These are phyloP conservation scores for Cotesia glomerata DNA, from an alignment of 1,140 invertebrate genomes.

Conservation along the genomic window DNA sequence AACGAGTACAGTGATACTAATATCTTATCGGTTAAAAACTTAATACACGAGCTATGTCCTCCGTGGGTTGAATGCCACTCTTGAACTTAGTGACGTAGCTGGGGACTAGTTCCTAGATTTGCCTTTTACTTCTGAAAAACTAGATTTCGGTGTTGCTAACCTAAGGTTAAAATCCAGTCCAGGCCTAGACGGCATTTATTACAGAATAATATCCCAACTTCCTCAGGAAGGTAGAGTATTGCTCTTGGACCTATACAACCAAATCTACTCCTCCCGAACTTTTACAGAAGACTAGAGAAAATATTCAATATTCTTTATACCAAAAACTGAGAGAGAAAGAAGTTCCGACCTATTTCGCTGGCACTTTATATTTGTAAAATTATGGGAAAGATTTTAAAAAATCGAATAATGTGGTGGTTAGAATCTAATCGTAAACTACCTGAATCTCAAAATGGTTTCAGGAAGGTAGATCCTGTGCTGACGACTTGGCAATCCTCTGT, in stretches of 20 bases:
- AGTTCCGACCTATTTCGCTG: background rate
- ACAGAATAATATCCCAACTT: background rate
- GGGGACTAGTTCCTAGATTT: background rate
- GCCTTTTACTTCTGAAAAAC: background rate
- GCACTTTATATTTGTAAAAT: slow-evolving; percentile 31
- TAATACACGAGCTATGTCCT: background rate
- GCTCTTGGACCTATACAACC: background rate
- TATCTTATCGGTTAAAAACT: background rate
- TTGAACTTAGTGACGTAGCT: background rate
- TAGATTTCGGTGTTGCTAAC: background rate
- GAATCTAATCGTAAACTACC: slow-evolving; percentile 29
- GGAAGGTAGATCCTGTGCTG: slow-evolving; percentile 32
- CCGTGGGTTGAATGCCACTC: background rate
- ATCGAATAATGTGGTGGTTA: slow-evolving; percentile 30
- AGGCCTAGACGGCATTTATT: background rate
- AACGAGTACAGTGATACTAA: background rate
- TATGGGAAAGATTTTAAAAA: slow-evolving; percentile 40
- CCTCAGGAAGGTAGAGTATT: background rate
- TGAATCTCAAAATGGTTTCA: slow-evolving; percentile 34
- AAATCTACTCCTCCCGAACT: background rate
- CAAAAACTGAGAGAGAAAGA: background rate
- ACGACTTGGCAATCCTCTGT: slow-evolving; percentile 18
- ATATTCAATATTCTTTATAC: background rate
- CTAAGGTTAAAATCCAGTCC: background rate
- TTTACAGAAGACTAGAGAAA: background rate